Evolutionary conservation across 1,140 invertebrate genomes (phyloP), one percentile per base, ranked within the genome.

Genomic region (Latrodectus geometricus): DNA sequence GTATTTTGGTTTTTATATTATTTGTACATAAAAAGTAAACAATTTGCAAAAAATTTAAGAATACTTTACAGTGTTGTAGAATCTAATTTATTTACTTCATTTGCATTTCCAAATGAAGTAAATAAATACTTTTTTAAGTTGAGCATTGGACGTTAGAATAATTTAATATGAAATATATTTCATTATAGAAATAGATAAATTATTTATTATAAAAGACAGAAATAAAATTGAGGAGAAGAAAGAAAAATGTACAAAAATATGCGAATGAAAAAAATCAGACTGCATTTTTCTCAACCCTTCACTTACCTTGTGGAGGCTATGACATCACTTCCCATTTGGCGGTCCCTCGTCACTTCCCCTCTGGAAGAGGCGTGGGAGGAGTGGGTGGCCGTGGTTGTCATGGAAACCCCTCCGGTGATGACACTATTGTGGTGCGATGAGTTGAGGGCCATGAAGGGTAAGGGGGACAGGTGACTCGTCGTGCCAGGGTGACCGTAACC

Each of bases 371-470:
- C 65, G 68, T 79, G 77, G 23, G 74, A 65, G 17, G 81, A 73
- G 79, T 82, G 79, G 70, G 74, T 72, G 84, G 77, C 77, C 9
- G 85, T 87, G 73, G 76, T 80, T 66, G 84, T 35, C 76, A 79
- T 79, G 77, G 85, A 73, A 20, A 86, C 84, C 17, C 50, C 72
- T 50, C 81, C 84, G 12, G 84, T 78, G 85, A 80, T 79, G 70
- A 87, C 77, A 52, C 85, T 75, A 54, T 80, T 72, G 70, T 87
- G 85, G 75, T 77, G 75, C 5, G 65, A 70, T n/a, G 85, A 87
- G 52, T 79, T 87, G 69, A 87, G 85, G 11, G 85, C 21, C 69
- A 87, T 79, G 85, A 87, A 87, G 50, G 76, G 85, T 12, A 80
- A 54, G 17, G 85, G 77, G 8, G 77, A 79, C 8, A 87, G 56